Conservation (phyloP, 1,140 invertebrate species). For the Helicorthomorpha holstii region DNA sequence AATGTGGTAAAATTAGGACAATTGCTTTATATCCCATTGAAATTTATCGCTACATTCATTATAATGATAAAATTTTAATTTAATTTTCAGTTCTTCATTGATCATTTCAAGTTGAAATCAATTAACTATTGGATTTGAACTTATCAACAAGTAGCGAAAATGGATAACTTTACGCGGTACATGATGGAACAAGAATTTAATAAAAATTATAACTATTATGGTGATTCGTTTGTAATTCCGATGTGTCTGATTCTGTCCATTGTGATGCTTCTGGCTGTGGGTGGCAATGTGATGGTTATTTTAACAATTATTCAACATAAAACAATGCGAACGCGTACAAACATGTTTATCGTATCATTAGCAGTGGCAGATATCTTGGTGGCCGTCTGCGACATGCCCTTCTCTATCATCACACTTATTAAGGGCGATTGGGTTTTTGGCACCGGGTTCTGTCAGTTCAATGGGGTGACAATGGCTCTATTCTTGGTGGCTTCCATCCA, state of each 20-base stretch:
- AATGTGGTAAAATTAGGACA: too few species aligned
- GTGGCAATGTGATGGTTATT: constrained; percentile 24
- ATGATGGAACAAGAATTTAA: too few species aligned
- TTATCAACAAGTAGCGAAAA: too few species aligned
- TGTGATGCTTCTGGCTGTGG: constrained; percentile 19
- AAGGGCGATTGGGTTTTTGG: constrained; percentile 25
- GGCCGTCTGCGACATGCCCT: constrained; percentile 26
- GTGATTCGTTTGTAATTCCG: background rate
- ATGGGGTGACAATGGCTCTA: constrained; percentile 28
- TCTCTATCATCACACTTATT: constrained; percentile 26
- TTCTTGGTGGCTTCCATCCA: constrained; percentile 30
- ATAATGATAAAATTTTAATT: too few species aligned
- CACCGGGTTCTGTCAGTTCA: constrained; percentile 23
- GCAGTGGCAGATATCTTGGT: constrained; percentile 30
- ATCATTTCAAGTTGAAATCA: too few species aligned
- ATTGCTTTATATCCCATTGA: too few species aligned
- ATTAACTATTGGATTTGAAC: too few species aligned
- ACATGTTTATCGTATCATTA: constrained; percentile 29
- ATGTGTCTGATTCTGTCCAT: constrained; percentile 12
- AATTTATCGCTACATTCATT: too few species aligned
- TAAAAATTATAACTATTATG: background rate
- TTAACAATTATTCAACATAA: constrained; percentile 23
- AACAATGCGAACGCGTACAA: constrained; percentile 30
- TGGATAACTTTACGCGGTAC: too few species aligned
- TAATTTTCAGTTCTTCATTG: too few species aligned